Conservation (phyloP, 2,888 invertebrate species). For the Trichogramma evanescens region DNA sequence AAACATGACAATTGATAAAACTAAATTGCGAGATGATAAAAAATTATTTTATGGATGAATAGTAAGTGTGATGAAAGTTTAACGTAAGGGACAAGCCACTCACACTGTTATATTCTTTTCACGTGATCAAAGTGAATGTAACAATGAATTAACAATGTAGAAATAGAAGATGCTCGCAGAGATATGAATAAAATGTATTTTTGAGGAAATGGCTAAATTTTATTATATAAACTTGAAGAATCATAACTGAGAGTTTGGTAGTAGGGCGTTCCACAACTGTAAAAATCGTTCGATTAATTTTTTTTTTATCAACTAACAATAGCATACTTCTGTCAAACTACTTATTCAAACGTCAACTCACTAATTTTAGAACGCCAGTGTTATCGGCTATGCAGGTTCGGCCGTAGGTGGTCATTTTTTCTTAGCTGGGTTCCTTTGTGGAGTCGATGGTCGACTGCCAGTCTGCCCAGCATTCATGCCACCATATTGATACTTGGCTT, state of each 20-base stretch:
- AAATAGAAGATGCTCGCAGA: not conserved
- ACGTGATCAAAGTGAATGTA: no score
- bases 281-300: conserved; percentile 19
- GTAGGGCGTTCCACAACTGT: conserved; percentile 28
- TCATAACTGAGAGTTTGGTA: conserved; percentile 25
- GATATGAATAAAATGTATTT: conserved; percentile 23
- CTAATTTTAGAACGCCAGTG: conserved; percentile 38
- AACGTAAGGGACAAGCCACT: no score
- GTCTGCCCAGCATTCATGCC: conserved; percentile 65
- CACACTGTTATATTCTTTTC: no score
- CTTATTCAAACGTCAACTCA: conserved; percentile 1
- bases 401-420: conserved; percentile 57
- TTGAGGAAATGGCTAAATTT: conserved; percentile 26
- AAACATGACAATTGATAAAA: no score
- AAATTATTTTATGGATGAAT: no score
- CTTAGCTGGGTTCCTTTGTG: conserved; percentile 63
- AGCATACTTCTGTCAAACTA: not conserved
- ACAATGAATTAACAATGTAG: no score
- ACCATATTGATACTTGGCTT: conserved; percentile 96
- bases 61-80: no score
- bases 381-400: conserved; percentile 40
- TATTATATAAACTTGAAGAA: conserved; percentile 25
- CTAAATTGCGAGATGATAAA: no score
- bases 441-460: conserved; percentile 72
- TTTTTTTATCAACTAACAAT: not conserved